A percentile compares a stretch with the other conserved stretches of the same genome.
Evolutionary conservation across 2,113 vertebrate genomes (phyloP).

Genomic region (Mesoclemmys tuberculata): DNA sequence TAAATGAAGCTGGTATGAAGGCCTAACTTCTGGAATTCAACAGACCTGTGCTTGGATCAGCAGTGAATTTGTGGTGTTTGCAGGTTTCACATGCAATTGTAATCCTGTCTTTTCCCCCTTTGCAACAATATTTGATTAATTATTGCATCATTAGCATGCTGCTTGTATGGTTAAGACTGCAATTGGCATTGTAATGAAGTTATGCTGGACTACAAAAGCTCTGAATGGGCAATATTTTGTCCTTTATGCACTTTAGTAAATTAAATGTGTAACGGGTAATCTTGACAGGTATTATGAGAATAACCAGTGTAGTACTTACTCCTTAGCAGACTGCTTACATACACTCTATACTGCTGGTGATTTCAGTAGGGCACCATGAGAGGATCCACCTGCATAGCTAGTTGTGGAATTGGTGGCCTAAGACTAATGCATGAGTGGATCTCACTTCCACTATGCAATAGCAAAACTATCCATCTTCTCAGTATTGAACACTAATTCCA

Average conservation of each 20-base stretch:
- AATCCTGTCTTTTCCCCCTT: neutral
- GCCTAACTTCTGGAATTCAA: neutral
- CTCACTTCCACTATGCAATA: neutral
- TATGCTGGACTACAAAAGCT: rapidly evolving
- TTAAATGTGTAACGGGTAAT: neutral
- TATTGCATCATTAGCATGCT: rapidly evolving
- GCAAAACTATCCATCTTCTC: neutral
- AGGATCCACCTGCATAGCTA: neutral
- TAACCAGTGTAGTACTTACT: rapidly evolving
- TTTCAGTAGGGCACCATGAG: neutral
- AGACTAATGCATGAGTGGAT: neutral
- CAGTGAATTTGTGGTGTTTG: neutral
- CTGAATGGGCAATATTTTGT: rapidly evolving
- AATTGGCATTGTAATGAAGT: rapidly evolving
- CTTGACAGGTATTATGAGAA: rapidly evolving
- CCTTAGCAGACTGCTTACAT: neutral
- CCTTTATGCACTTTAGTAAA: rapidly evolving
- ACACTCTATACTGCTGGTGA: neutral
- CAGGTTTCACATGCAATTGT: rapidly evolving
- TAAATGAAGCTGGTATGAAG: neutral
- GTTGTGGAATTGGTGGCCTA: neutral
- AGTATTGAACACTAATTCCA: neutral
- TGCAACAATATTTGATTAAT: neutral
- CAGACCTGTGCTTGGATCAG: neutral
- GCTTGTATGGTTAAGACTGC: rapidly evolving